These are phyloP conservation scores for Drosophila fuyamai DNA, from an alignment of 1,140 invertebrate species.

Conservation along the genomic window DNA sequence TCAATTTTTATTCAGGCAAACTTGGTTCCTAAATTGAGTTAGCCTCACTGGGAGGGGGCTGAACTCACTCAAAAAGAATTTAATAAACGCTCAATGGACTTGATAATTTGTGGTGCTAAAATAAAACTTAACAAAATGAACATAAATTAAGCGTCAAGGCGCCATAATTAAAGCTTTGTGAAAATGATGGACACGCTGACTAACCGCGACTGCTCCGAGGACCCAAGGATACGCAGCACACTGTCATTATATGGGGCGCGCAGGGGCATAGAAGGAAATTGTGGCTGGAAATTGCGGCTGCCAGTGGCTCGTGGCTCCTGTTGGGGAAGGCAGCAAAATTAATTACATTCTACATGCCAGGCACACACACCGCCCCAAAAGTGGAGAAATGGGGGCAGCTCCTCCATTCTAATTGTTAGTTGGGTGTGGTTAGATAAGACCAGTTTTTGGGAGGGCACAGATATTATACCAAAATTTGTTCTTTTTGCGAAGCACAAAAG, in stretches of 20 bases:
- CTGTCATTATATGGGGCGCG: slow-evolving; percentile 28
- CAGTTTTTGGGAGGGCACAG: not conserved
- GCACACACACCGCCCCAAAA: slow-evolving; percentile 46
- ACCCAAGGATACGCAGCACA: slow-evolving; percentile 21
- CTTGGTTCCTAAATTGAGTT: slow-evolving; percentile 14
- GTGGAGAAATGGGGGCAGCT: not conserved
- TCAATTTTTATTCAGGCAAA: not conserved
- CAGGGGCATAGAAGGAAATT: not conserved
- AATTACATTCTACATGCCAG: slow-evolving; percentile 79
- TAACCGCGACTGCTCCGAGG: slow-evolving; percentile 55
- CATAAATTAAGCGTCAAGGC: slow-evolving; percentile 76
- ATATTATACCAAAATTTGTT: slow-evolving; percentile 11
- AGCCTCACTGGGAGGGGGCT: not conserved
- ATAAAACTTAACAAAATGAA: slow-evolving; percentile 80
- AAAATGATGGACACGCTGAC: slow-evolving; percentile 67
- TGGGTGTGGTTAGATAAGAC: slow-evolving; percentile 31
- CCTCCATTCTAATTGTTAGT: slow-evolving; percentile 32
- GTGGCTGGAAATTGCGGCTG: slow-evolving; percentile 39
- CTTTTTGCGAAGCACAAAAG: not conserved
- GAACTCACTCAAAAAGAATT: slow-evolving; percentile 36
- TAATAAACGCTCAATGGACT: slow-evolving; percentile 79
- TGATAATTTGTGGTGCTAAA: slow-evolving; percentile 76
- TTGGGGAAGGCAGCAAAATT: slow-evolving; percentile 64
- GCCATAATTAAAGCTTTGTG: slow-evolving; percentile 77
- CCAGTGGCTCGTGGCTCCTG: slow-evolving; percentile 40